Evolutionary conservation across 2,113 vertebrate genomes (phyloP).

Genomic region (Puma concolor): DNA sequence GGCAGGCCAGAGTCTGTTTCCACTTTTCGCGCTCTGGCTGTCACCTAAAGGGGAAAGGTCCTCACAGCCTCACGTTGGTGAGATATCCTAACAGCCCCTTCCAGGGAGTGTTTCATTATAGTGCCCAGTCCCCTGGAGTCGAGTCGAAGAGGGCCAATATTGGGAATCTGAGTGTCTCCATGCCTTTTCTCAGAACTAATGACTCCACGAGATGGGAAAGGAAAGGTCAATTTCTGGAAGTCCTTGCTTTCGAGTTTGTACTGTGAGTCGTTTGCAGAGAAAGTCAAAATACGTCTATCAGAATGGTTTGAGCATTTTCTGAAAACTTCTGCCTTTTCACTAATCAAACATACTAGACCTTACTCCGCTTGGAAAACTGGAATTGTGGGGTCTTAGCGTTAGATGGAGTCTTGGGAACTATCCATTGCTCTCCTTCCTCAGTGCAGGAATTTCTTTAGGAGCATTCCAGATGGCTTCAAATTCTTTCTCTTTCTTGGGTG

Average conservation of each 20-base stretch:
- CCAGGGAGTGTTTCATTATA: conserved; percentile 83
- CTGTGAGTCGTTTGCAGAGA: conserved; percentile 53
- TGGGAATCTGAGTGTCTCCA: conserved; percentile 57
- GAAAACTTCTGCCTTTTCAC: not conserved
- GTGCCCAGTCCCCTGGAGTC: conserved; percentile 65
- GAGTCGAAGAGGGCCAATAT: conserved; percentile 68
- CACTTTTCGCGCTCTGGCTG: conserved; percentile 76
- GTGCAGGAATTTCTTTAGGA: not conserved
- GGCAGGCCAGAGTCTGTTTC: conserved; percentile 78
- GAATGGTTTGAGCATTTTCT: not conserved
- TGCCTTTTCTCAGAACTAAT: conserved; percentile 80
- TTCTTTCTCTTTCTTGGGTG: not conserved
- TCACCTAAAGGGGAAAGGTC: conserved; percentile 82
- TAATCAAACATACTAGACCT: not conserved
- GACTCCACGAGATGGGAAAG: conserved; percentile 68
- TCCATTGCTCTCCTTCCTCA: not conserved
- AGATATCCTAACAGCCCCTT: conserved; percentile 63
- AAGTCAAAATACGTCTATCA: conserved; percentile 68
- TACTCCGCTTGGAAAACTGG: not conserved
- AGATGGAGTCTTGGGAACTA: not conserved
- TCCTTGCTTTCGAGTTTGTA: conserved; percentile 61
- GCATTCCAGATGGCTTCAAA: not conserved
- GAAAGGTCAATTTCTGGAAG: conserved; percentile 56
- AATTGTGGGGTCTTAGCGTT: not conserved
- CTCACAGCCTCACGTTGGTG: not conserved